Evolutionary conservation across 2,797 vertebrate species (phyloP), one percentile per base, ranked within the genome.

Genomic region (Onychomys leucogaster): DNA sequence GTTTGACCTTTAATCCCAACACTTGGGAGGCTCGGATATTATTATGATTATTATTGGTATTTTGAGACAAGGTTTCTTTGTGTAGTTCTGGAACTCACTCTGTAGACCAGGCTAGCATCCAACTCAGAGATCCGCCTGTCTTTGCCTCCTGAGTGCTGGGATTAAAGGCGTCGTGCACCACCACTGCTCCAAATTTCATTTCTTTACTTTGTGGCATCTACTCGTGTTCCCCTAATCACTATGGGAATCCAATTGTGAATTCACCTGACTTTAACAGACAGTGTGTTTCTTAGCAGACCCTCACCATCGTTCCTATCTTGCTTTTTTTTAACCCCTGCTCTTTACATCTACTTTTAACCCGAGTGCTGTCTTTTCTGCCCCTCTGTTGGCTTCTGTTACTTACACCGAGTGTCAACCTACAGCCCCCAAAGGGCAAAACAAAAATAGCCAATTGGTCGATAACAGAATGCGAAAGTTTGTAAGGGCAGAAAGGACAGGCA

Each of bases 371-470:
- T 80, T 94, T 95, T 75, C 75, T 17, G 90, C 89, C 25, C 37
- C 10, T 92, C 94, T 87, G 17, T 32, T 96, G 82, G 67, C 14
- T 75, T 95, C 71, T 90, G 41, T 80, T 46, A 32, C 73, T 80
- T 63, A 69, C 21, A 65, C 29, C 85, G 52, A 57, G 52, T 59
- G 89, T 14, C 17, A 63, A 59, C 11, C 32, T 27, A 92, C 55
- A 88, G 83, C 52, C 7, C 57, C 61, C n/a, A 77, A 91, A 94
- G 25, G 71, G 57, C 93, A 93, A 92, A 91, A 89, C 90, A 96
- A 96, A 96, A 97, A 93, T 86, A 95, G 95, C 57, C 5, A 4
- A 43, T n/a, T 67, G 86, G 85, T 96, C 3, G 0, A 84, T 93
- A 94, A 91, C 14, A 92, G 77, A 94, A 83, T 27, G 34, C 61